Conservation (phyloP, 2,888 invertebrate genomes). For the Cheilosia urbana region DNA sequence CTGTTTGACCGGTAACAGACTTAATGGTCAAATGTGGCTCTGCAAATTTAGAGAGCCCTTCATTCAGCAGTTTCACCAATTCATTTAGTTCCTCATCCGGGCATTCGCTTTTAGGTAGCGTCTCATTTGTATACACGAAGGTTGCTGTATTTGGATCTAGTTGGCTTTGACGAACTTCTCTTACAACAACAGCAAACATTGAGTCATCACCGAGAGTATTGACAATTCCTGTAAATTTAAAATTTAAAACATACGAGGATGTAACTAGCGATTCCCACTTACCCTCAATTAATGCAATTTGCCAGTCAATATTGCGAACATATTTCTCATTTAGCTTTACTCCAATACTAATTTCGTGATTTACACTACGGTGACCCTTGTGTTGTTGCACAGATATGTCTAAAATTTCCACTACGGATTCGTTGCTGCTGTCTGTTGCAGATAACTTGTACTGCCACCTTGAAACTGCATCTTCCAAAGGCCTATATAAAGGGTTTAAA, state of each 20-base stretch:
- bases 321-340: slow-evolving; percentile 88
- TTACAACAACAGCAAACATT: slow-evolving; percentile 81
- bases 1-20: slow-evolving; percentile 87
- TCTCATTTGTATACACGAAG: slow-evolving; percentile 92
- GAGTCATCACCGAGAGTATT: slow-evolving; percentile 83
- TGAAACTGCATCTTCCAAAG: slow-evolving; percentile 92
- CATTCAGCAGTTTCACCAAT: slow-evolving; percentile 85
- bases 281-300: slow-evolving; percentile 88
- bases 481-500: slow-evolving; percentile 84
- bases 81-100: slow-evolving; percentile 90
- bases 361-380: slow-evolving; percentile 90
- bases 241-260: not conserved
- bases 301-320: slow-evolving; percentile 90
- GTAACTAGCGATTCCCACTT: slow-evolving; percentile 11
- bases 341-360: slow-evolving; percentile 91
- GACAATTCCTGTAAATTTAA: slow-evolving; percentile 80
- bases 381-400: slow-evolving; percentile 93
- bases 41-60: slow-evolving; percentile 86
- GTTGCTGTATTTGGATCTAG: slow-evolving; percentile 85
- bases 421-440: slow-evolving; percentile 92
- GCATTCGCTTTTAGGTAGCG: slow-evolving; percentile 89
- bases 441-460: slow-evolving; percentile 92
- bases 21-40: slow-evolving; percentile 88
- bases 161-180: slow-evolving; percentile 82
- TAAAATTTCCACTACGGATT: slow-evolving; percentile 88